Percentiles rank a stretch among this genome's conserved stretches.
phyloP scores from a whole-genome alignment of 2,113 vertebrate species.

The Hypanus sabinus region DNA sequence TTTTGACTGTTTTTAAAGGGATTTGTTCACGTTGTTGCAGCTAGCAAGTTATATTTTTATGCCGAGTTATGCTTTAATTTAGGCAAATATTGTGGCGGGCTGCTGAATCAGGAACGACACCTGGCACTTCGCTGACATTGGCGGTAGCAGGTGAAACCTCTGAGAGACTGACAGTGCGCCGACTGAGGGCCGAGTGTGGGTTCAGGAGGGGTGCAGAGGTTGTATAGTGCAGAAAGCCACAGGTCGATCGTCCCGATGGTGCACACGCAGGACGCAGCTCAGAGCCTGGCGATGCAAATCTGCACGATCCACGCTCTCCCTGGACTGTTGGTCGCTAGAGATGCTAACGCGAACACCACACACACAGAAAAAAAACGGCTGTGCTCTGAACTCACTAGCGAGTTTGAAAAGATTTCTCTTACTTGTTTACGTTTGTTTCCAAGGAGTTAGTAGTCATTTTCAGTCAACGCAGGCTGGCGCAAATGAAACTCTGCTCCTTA shows the following conservation, averaged over 20 bases:
- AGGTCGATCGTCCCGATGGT: neutral
- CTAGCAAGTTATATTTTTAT: neutral
- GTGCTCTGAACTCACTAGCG: neutral
- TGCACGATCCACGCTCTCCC: neutral
- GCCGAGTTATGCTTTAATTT: neutral
- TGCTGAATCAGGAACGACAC: neutral
- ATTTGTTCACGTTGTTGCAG: neutral
- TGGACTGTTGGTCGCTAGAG: neutral
- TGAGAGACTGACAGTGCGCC: no score
- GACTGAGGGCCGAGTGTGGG: neutral
- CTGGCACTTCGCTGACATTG: neutral
- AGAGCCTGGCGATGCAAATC: neutral
- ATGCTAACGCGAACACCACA: no score
- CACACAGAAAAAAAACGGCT: neutral
- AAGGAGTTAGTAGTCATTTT: neutral
- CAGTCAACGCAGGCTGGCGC: neutral
- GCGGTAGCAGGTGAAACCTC: neutral
- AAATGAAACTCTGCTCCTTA: neutral
- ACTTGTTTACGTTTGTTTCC: conserved; percentile 8
- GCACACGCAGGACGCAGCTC: neutral
- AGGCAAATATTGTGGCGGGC: neutral
- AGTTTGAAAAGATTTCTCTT: neutral
- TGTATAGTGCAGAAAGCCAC: neutral
- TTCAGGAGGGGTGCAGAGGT: neutral
- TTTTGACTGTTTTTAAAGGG: neutral